Percentiles rank a stretch among this genome's conserved stretches.
phyloP scores from a whole-genome alignment of 2,797 vertebrate species.

The Ispidina lecontei region DNA sequence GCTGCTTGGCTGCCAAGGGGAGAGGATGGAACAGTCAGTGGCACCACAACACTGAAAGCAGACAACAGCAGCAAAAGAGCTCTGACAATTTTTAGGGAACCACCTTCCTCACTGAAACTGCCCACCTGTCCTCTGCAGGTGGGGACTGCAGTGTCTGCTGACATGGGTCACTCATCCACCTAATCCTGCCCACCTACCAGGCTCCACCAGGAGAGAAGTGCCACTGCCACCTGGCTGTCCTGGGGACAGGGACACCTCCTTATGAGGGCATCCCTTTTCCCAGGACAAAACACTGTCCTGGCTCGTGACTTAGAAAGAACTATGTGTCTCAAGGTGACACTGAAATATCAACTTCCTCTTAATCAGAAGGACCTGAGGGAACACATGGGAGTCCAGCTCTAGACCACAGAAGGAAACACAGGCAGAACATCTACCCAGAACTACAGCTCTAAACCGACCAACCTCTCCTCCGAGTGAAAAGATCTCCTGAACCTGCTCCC shows the following conservation, averaged over 20 bases:
- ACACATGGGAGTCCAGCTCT: fast-evolving
- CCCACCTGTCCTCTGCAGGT: background rate
- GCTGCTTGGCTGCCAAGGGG: conserved; percentile 83
- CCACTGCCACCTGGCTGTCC: background rate
- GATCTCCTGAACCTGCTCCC: background rate
- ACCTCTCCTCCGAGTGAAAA: background rate
- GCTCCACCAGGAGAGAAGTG: background rate
- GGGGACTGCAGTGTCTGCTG: background rate
- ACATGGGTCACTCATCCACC: fast-evolving
- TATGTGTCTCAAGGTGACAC: fast-evolving
- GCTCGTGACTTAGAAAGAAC: background rate
- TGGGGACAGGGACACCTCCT: fast-evolving
- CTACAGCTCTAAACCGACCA: background rate
- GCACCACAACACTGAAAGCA: background rate
- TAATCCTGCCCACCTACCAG: fast-evolving
- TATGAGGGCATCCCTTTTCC: background rate
- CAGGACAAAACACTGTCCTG: fast-evolving
- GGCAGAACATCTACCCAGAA: background rate
- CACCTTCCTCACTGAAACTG: background rate
- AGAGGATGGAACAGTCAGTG: background rate
- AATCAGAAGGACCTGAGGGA: background rate
- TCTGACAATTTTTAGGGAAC: background rate
- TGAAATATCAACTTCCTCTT: background rate
- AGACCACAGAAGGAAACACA: background rate
- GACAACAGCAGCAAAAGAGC: background rate